A percentile compares a stretch with the other conserved stretches of the same genome.
Conservation (phyloP, 1,140 invertebrate species). For the Drosophila willistoni region DNA sequence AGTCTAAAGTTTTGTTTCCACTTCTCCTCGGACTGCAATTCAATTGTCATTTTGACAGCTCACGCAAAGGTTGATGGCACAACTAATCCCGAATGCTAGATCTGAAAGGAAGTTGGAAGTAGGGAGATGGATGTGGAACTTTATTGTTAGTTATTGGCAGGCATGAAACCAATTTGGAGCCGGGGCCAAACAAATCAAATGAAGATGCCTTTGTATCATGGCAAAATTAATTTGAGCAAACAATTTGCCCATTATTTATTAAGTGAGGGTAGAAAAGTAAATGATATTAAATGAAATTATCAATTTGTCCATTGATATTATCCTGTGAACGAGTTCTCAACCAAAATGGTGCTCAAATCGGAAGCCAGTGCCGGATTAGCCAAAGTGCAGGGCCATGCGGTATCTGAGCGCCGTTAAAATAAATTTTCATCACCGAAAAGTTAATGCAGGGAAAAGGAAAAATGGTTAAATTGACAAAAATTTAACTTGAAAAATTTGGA, state of each 20-base stretch:
- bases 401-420: too few relatives aligned
- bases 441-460: too few relatives aligned
- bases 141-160: slow-evolving; percentile 61
- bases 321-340: too few relatives aligned
- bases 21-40: slow-evolving; percentile 59
- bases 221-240: slow-evolving; percentile 12
- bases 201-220: slow-evolving; percentile 12
- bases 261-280: not conserved
- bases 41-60: slow-evolving; percentile 79
- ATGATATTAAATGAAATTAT: not conserved
- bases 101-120: slow-evolving; percentile 4
- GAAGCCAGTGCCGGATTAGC: too few relatives aligned
- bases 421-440: too few relatives aligned
- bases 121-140: not conserved
- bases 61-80: slow-evolving; percentile 74
- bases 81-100: slow-evolving; percentile 48
- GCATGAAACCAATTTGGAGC: slow-evolving; percentile 61
- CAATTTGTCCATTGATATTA: not conserved
- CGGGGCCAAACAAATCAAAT: slow-evolving; percentile 34
- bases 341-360: too few relatives aligned
- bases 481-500: too few relatives aligned
- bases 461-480: too few relatives aligned
- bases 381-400: too few relatives aligned
- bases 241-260: slow-evolving; percentile 1
- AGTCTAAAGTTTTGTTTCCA: slow-evolving; percentile 45